Percentiles rank a stretch among this genome's conserved stretches.
phyloP scores from a whole-genome alignment of 2,888 invertebrate species.

The Tromatobia lineatoria region DNA sequence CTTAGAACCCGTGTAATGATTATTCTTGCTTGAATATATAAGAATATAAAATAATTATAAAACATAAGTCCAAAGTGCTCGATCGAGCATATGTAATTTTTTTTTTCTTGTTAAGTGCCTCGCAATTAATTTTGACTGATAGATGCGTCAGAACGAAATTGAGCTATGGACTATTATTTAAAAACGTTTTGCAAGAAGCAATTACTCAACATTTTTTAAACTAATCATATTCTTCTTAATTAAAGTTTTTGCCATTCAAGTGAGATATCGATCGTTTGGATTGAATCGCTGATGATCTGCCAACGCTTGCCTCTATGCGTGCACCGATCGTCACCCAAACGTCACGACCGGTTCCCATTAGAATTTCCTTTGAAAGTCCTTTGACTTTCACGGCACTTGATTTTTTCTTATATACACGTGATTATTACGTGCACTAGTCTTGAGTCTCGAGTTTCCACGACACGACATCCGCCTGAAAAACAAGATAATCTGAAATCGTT shows the following conservation, averaged over 20 bases:
- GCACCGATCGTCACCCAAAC: conserved; percentile 22
- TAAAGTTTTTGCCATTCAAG: neutral
- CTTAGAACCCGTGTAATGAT: neutral
- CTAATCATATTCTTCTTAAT: no score
- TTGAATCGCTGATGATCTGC: neutral
- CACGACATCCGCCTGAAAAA: conserved; percentile 7
- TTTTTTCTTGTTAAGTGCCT: neutral
- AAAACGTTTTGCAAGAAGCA: neutral
- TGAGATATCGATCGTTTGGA: neutral
- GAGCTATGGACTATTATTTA: no score
- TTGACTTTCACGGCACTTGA: conserved; percentile 53
- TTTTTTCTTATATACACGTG: conserved; percentile 20
- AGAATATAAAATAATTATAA: neutral
- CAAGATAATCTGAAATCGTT: neutral
- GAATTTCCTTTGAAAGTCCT: conserved; percentile 32
- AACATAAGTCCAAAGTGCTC: neutral
- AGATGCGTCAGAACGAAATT: neutral
- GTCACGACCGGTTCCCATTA: conserved; percentile 54
- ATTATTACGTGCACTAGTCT: conserved; percentile 37
- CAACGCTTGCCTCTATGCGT: conserved; percentile 30
- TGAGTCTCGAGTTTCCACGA: conserved; percentile 7
- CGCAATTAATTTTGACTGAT: neutral
- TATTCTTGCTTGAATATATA: neutral
- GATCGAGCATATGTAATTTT: neutral
- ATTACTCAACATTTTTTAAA: neutral